Evolutionary conservation across 1,140 invertebrate species (phyloP).

Genomic region (Ceratosolen solmsi): DNA sequence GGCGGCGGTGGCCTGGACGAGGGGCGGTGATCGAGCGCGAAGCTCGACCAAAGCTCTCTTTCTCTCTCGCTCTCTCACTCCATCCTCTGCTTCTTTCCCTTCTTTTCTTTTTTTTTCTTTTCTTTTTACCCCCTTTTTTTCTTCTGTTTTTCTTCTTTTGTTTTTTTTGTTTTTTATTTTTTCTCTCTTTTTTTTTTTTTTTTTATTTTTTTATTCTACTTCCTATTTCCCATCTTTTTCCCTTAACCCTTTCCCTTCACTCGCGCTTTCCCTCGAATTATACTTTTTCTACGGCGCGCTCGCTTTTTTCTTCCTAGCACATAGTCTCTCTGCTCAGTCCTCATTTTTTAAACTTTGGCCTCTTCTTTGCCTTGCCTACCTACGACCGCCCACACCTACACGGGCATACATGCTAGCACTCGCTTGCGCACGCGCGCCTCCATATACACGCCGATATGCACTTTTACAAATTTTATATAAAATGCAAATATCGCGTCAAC

Average conservation of each 20-base stretch:
- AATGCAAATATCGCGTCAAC: background rate
- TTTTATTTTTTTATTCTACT: background rate
- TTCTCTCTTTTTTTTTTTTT: background rate
- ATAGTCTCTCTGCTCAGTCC: background rate
- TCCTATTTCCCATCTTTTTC: background rate
- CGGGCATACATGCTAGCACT: background rate
- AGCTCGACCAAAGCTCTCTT: slow-evolving; percentile 11
- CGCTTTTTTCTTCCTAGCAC: background rate
- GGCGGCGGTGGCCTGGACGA: background rate
- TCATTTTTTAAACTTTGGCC: slow-evolving; percentile 6
- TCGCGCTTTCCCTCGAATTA: background rate
- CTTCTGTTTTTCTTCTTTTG: background rate
- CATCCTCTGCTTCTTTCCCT: background rate
- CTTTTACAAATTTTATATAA: background rate
- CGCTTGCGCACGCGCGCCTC: background rate
- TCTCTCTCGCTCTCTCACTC: background rate
- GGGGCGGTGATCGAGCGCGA: slow-evolving; percentile 26
- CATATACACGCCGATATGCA: too few relatives aligned
- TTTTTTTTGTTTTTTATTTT: background rate
- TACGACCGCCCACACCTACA: too few relatives aligned
- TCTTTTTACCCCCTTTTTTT: background rate
- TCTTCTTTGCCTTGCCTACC: background rate
- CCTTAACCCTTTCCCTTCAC: too few relatives aligned
- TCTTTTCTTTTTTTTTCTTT: background rate
- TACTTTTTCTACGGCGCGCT: background rate